phyloP scores from a whole-genome alignment of 1,140 invertebrate species.

The Bathynomus jamesi region DNA sequence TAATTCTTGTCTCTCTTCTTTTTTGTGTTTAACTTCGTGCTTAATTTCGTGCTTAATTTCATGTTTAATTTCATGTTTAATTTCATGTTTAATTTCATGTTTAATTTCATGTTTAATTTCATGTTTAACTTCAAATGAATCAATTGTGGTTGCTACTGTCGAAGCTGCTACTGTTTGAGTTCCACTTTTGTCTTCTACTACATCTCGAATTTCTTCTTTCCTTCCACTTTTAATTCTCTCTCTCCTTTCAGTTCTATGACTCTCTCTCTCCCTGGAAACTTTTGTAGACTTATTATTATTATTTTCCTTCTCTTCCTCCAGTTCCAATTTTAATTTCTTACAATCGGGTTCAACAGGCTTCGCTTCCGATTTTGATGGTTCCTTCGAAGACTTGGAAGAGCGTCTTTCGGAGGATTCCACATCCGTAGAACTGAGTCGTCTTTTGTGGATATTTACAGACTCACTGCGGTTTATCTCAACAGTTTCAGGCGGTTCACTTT shows the following conservation, averaged over 20 bases:
- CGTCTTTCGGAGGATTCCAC: not conserved
- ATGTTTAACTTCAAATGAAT: not conserved
- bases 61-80: no score
- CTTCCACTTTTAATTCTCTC: not conserved
- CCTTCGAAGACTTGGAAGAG: not conserved
- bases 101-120: conserved; percentile 38
- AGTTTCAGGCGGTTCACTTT: not conserved
- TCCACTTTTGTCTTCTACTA: not conserved
- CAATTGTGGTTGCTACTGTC: not conserved
- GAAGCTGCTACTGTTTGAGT: not conserved
- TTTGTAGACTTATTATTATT: not conserved
- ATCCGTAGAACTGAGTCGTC: not conserved
- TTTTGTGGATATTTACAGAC: not conserved
- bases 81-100: no score
- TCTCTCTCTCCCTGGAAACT: not conserved
- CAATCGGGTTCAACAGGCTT: not conserved
- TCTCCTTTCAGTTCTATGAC: not conserved
- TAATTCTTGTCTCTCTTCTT: conserved; percentile 15
- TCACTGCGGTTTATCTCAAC: not conserved
- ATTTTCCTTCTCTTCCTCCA: not conserved
- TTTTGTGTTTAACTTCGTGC: conserved; percentile 37
- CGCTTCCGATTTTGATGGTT: not conserved
- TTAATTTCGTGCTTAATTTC: no score
- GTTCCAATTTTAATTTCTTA: not conserved
- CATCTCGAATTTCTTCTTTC: not conserved